These are phyloP conservation scores for Hydraecia micacea DNA, from an alignment of 2,888 invertebrate species.

Conservation along the genomic window DNA sequence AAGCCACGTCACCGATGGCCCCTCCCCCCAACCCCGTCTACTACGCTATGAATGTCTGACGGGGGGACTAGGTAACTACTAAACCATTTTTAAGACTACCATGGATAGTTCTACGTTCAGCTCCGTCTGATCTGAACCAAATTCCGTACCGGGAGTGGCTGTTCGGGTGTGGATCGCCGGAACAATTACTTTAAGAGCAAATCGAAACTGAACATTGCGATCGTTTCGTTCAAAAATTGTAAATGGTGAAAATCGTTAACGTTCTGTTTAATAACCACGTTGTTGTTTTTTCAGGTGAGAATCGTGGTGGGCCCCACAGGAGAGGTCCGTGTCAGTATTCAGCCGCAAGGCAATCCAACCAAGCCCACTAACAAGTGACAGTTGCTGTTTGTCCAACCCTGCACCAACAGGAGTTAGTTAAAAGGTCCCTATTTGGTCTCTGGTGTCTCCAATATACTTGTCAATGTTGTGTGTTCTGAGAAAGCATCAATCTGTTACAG, in stretches of 20 bases:
- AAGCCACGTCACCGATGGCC: conserved; percentile 88
- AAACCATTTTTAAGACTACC: background rate
- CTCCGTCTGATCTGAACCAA: background rate
- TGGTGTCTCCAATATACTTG: conserved; percentile 39
- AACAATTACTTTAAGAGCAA: background rate
- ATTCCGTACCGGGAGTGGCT: background rate
- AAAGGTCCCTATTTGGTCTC: conserved; percentile 36
- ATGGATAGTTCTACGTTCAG: background rate
- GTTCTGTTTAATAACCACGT: background rate
- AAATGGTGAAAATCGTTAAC: background rate
- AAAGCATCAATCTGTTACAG: conserved; percentile 10
- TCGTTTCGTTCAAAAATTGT: background rate
- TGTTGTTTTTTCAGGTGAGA: conserved; percentile 78
- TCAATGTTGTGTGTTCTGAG: conserved; percentile 25
- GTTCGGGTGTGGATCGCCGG: too few species aligned
- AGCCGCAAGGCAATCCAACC: conserved; percentile 71
- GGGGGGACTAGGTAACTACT: conserved; percentile 90
- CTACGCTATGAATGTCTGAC: conserved; percentile 97
- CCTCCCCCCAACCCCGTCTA: conserved; percentile 91
- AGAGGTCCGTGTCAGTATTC: conserved; percentile 81
- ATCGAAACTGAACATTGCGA: background rate
- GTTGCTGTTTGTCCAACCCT: conserved; percentile 39
- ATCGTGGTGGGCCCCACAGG: conserved; percentile 84
- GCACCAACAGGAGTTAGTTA: conserved; percentile 29
- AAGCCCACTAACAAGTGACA: conserved; percentile 63